Conservation (phyloP, 2,113 vertebrate genomes). For the Boleophthalmus pectinirostris region DNA sequence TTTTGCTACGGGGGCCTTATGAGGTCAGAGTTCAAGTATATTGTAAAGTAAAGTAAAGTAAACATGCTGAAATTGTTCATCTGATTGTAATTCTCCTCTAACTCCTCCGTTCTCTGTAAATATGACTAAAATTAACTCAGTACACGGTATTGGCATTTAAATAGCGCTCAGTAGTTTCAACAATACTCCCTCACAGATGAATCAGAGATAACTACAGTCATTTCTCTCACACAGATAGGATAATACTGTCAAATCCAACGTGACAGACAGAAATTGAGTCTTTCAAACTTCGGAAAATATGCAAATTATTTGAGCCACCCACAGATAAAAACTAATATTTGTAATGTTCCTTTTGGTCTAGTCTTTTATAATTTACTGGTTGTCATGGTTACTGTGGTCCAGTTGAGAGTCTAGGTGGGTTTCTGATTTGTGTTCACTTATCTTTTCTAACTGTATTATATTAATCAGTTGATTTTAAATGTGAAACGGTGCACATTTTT, state of each 20-base stretch:
- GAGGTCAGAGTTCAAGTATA: too few relatives aligned
- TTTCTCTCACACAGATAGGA: neutral
- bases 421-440: too few relatives aligned
- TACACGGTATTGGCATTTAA: conserved; percentile 3
- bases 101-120: neutral
- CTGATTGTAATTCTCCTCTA: neutral
- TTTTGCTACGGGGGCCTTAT: too few relatives aligned
- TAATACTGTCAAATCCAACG: neutral
- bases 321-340: neutral
- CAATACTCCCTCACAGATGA: conserved; percentile 8
- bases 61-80: neutral
- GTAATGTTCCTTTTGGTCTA: neutral
- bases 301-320: neutral
- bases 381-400: too few relatives aligned
- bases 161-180: neutral
- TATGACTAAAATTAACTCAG: conserved; percentile 6
- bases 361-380: too few relatives aligned
- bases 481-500: too few relatives aligned
- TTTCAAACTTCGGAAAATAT: conserved; percentile 1
- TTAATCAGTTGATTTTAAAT: too few relatives aligned
- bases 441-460: too few relatives aligned
- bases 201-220: conserved; percentile 1
- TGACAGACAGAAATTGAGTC: neutral
- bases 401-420: too few relatives aligned
- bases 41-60: too few relatives aligned